Evolutionary conservation across 1,140 invertebrate genomes (phyloP), one percentile per base, ranked within the genome.

Genomic region (Drosophila nebulosa): DNA sequence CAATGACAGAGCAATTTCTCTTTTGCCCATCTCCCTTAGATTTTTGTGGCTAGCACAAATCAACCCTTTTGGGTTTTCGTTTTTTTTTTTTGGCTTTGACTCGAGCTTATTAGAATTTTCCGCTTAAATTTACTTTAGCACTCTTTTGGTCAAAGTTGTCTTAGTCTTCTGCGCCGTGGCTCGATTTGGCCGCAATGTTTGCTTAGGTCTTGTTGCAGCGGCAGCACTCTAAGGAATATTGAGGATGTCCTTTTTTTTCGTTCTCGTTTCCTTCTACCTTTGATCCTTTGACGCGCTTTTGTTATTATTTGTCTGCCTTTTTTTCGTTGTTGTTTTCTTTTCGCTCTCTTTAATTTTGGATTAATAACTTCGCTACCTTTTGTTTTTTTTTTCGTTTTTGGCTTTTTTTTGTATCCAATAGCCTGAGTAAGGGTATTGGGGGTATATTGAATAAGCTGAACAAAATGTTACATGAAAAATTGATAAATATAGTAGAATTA

Each of bases 221-320:
- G n/a, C n/a, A n/a, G n/a, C 21, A 68, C 69, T 74, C 56, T 53
- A 64, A 76, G 69, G 64, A 68, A 78, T 78, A 46, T 46, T 50
- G 42, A 51, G 35, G 39, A 36, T 50, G 16, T 58, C 59, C 39
- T 65, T 21, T 30, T 30, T 62, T 63, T 30, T 64, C 9, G 1
- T 62, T 63, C 24, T 64, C 30, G 1, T 32, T 32, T 32, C 58
- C 56, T 62, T 30, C 58, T 88, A 79, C 83, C 83, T 86, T 86
- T 88, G 83, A 86, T 86, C 83, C 78, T 83, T 89, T 88, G 75
- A 88, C 78, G 83, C 83, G 83, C 68, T 83, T 86, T 86, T 83
- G 78, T 88, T 78, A 53, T 46, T 46, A 46, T 46, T 46, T 46
- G 39, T 46, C 16, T 21, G 39, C 6, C 7, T 39, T 80, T 32